Evolutionary conservation across 2,113 vertebrate species (phyloP), one percentile per base, ranked within the genome.

Genomic region (Ictalurus furcatus): DNA sequence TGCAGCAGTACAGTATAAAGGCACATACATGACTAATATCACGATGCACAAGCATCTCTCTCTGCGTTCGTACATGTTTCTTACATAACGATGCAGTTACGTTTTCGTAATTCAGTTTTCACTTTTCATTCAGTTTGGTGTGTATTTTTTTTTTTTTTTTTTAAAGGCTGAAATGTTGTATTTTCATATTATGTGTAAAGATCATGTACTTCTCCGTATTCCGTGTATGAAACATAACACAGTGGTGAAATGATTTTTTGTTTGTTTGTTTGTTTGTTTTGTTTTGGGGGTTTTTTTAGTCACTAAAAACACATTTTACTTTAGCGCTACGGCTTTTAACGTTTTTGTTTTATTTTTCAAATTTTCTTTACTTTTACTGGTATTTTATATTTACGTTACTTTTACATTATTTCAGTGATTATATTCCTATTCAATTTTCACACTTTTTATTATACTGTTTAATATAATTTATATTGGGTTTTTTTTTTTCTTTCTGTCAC

Each of bases 21-120:
- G 56, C n/a, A 82, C 59, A 37, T 74, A 52, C 44, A n/a, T 87
- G 86, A 87, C 25, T 48, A 73, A 86, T 61, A 48, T 63, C 25
- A 56, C 7, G 30, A 11, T 61, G 30, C 23, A 67, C 73, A 79
- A 11, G 3, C 37, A 13, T 79, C 40, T 28, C 16, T 87, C 3
- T 30, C 21, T 25, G 40, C 13, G 11, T 52, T 6, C 25, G 5
- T 2, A 76, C 9, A 52, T 52, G 40, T 28, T 79, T 12, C 44
- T 52, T 52, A 79, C 44, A 79, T 12, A 12, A 52, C 12, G 0
- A 6, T 17, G 7, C 25, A n/a, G 2, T 56, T 56, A 56, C n/a
- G 58, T 82, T 80, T 54, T 8, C 78, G 3, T 80, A 0, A n/a
- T 81, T 34, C 7, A n/a, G 5, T n/a, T 54, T 54, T 54, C 78